Base-by-base conservation (phyloP, 2,797 vertebrate species). In the Amblyopsis hoosieri region DNA sequence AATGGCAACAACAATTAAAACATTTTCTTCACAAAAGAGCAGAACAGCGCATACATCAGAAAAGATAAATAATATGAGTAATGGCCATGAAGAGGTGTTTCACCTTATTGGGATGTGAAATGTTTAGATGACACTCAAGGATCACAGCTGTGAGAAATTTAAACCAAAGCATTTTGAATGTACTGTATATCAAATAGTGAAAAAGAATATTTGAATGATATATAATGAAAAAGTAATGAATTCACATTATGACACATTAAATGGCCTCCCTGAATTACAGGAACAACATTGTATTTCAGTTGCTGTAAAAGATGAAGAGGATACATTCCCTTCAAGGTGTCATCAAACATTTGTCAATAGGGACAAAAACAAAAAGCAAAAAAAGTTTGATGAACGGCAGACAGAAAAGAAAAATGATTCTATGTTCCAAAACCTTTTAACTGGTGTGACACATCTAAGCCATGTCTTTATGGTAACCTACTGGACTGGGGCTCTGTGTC, bases 11-110 rank as follows among this genome's bases (percentile, higher is more conserved):
- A 71, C 23, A 69, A 55, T 71, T 54, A 70, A 71, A 72, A 12
- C 48, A 57, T 45, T 60, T 72, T 65, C 68, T 69, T 84, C 59
- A 68, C 62, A 33, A 71, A 6, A 33, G 52, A 74, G 49, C 64
- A 68, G 15, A 65, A 74, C 75, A 37, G 63, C 53, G 29, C 73
- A 63, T 63, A 78, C 66, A 72, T 64, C 66, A 80, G 72, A 72
- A 83, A 79, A 84, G 88, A 91, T 90, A 91, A 92, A 91, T 92
- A 91, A 74, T 59, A 74, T 73, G 67, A 67, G 75, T 64, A 71
- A 86, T 83, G 83, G 72, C 60, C 59, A 76, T 37, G 68, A 74
- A 75, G 49, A 75, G 58, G 65, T 71, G 65, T 70, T 74, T 71
- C 60, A 75, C 71, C 84, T 54, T 68, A 64, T 54, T 62, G 76